A percentile compares a stretch with the other conserved stretches of the same genome.
Conservation (phyloP, 2,888 invertebrate genomes). For the Synanthedon tipuliformis region DNA sequence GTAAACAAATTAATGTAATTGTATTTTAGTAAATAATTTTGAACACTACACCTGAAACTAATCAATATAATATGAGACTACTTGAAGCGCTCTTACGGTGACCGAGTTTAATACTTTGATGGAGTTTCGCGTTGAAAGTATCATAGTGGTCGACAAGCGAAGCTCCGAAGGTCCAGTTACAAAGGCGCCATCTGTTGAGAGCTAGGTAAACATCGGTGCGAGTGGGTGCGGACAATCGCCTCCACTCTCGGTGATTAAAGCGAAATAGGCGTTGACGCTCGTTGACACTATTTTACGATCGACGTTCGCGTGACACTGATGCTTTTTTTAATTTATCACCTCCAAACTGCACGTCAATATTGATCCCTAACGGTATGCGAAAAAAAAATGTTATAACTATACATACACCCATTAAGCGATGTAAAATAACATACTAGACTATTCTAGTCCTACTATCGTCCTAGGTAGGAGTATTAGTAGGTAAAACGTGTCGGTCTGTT, state of each 20-base stretch:
- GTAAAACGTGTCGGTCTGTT: too few relatives aligned
- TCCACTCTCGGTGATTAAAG: conserved; percentile 67
- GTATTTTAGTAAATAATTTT: not conserved
- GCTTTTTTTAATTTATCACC: not conserved
- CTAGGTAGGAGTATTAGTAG: too few relatives aligned
- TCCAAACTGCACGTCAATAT: not conserved
- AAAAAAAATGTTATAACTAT: too few relatives aligned
- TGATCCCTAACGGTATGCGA: not conserved
- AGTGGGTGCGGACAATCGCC: conserved; percentile 57
- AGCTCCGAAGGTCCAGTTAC: conserved; percentile 46
- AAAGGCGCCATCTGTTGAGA: conserved; percentile 55
- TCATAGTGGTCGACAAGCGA: conserved; percentile 38
- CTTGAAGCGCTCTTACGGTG: conserved; percentile 9
- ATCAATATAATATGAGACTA: conserved; percentile 19
- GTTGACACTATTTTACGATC: conserved; percentile 64
- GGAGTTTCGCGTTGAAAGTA: conserved; percentile 38
- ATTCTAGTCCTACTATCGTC: too few relatives aligned
- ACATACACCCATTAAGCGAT: too few relatives aligned
- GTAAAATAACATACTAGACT: too few relatives aligned
- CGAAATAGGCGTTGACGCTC: conserved; percentile 55
- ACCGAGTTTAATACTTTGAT: conserved; percentile 28
- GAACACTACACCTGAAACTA: conserved; percentile 14
- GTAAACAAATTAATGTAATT: too few relatives aligned
- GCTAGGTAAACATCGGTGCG: conserved; percentile 52
- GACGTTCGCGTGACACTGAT: not conserved